Evolutionary conservation across 2,888 invertebrate species (phyloP).

Genomic region (Erebia palarica): DNA sequence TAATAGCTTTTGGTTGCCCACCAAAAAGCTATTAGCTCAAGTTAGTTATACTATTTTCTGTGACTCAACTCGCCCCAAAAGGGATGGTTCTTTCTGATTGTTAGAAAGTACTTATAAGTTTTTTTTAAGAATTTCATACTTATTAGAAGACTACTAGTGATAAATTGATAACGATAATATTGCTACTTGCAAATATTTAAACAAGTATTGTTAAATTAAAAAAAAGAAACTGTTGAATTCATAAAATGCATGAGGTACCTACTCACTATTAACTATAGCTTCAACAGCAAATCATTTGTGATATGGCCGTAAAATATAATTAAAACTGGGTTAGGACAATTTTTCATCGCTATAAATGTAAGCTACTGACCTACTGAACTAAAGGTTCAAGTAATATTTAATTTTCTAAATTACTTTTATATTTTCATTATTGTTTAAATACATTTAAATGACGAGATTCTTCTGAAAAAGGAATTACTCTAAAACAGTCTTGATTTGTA

Average conservation of each 20-base stretch:
- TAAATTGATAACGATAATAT: neutral
- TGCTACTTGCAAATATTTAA: constrained; percentile 26
- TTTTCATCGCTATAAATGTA: neutral
- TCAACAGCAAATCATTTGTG: neutral
- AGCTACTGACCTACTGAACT: constrained; percentile 19
- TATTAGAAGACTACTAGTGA: no score
- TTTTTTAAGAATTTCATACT: neutral
- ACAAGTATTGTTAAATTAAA: constrained; percentile 28
- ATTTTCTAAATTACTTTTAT: constrained; percentile 2
- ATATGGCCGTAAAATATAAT: neutral
- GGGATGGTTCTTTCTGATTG: neutral
- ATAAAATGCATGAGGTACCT: constrained; percentile 3
- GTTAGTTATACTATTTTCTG: no score
- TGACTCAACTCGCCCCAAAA: neutral
- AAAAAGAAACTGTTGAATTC: neutral
- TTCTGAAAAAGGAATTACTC: constrained; percentile 20
- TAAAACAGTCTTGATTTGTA: constrained; percentile 38
- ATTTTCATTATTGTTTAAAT: constrained; percentile 5
- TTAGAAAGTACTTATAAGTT: neutral
- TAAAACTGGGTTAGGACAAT: neutral
- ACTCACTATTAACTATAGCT: neutral
- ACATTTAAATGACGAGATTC: constrained; percentile 27
- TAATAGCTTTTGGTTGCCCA: no score
- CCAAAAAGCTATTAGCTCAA: no score
- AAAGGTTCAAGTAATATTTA: no score